Conservation (phyloP, 1,140 invertebrate species). For the Fopius arisanus region DNA sequence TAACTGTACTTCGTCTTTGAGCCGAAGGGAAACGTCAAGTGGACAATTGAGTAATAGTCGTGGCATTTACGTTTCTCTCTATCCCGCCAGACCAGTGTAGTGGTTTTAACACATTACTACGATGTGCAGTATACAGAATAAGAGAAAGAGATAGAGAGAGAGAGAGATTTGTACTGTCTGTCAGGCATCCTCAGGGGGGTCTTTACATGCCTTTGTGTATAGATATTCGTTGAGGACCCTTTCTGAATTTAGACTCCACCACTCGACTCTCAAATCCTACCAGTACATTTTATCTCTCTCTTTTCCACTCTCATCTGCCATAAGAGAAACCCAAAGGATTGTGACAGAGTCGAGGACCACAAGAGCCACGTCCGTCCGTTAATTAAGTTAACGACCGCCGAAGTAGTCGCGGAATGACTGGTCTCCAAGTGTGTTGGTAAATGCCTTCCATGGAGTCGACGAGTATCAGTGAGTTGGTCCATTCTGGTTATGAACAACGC, state of each 20-base stretch:
- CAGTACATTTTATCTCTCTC: not conserved
- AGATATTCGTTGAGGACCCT: constrained; percentile 34
- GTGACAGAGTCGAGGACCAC: constrained; percentile 35
- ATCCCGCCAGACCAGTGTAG: not conserved
- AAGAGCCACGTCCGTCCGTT: constrained; percentile 49
- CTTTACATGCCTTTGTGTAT: constrained; percentile 32
- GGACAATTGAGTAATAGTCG: constrained; percentile 23
- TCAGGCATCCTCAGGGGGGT: constrained; percentile 19
- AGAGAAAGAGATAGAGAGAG: constrained; percentile 6
- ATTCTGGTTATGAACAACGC: not conserved
- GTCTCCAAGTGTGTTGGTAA: constrained; percentile 29
- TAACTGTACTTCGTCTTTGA: not conserved
- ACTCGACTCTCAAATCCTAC: not conserved
- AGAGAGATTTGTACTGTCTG: constrained; percentile 18
- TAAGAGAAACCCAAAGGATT: constrained; percentile 21
- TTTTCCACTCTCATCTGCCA: not conserved
- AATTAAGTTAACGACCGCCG: constrained; percentile 58
- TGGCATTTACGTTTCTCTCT: constrained; percentile 10
- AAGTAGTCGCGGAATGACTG: constrained; percentile 48
- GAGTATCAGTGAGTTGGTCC: not conserved
- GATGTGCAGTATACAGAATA: constrained; percentile 11
- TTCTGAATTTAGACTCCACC: constrained; percentile 34
- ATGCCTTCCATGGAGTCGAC: not conserved
- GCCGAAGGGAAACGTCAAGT: constrained; percentile 20
- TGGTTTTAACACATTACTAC: not conserved